phyloP scores from a whole-genome alignment of 2,797 vertebrate species.

The Syncerus caffer region DNA sequence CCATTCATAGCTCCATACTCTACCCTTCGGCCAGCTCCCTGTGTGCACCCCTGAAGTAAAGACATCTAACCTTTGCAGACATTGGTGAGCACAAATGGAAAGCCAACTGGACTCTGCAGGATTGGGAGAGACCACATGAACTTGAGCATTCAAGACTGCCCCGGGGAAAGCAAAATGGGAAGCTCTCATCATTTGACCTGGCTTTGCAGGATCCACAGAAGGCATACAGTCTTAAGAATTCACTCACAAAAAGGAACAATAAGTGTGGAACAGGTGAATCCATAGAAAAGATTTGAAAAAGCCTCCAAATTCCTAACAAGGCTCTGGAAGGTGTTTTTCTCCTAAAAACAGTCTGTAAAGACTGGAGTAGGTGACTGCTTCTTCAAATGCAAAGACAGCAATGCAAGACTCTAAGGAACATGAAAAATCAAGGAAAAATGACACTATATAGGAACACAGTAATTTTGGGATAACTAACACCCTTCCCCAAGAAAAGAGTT shows the following conservation, averaged over 20 bases:
- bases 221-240: not conserved
- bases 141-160: not conserved
- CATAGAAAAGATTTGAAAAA: not conserved
- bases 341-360: not conserved
- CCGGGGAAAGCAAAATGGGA: not conserved
- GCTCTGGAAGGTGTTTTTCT: not conserved
- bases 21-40: not conserved
- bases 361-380: not conserved
- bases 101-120: not conserved
- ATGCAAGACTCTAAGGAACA: not conserved
- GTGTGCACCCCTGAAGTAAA: not conserved
- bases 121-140: not conserved
- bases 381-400: not conserved
- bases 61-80: not conserved
- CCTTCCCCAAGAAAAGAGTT: too few species aligned
- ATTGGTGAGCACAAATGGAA: not conserved
- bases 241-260: not conserved
- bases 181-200: not conserved
- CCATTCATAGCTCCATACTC: too few species aligned
- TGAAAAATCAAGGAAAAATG: not conserved
- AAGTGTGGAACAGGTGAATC: not conserved
- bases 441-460: not conserved
- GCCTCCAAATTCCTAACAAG: not conserved
- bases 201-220: not conserved
- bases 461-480: not conserved